Base-by-base conservation (phyloP, 2,113 vertebrate genomes). In the Ginglymostoma cirratum region DNA sequence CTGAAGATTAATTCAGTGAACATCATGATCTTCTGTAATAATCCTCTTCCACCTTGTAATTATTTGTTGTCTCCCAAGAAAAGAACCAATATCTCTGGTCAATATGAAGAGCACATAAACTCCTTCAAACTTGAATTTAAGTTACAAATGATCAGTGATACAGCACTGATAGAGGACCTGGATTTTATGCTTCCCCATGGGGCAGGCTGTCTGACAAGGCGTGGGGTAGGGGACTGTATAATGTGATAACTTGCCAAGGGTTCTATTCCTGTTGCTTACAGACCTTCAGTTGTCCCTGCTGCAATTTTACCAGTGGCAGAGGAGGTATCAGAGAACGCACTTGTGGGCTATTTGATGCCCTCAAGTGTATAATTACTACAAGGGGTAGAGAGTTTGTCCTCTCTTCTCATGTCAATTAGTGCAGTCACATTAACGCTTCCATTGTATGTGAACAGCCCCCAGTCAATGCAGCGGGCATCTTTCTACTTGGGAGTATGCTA, bases 1-100 rank as follows among this genome's bases (percentile, higher is more conserved):
- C 30, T 66, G 65, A 92, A 92, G 89, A 61, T 93, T 93, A 93
- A 93, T 93, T 66, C 15, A 66, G 19, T 66, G 89, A 65, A 66
- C 27, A 34, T 66, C 87, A 89, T 55, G 48, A 89, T 30, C 10
- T 8, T 89, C 15, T 3, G 3, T 55, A 27, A 34, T 30, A 34
- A 90, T 61, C n/a, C 89, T 38, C 61, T 93, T 19, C 89, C 61
- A 66, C 89, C 89, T 38, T 38, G 61, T 93, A 93, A 93, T 93
- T 93, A 38, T 66, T 21, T 27, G 24, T 7, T 72, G 70, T 24
- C 27, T 72, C n/a, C 55, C 89, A 38, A 65, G 42, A 34, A 67
- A 93, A 66, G 61, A 93, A 3, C 34, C 8, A 21, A 7, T 6
- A 42, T 38, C 61, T 23, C 61, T 67, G 15, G 21, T 52, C 7